Evolutionary conservation across 2,113 vertebrate genomes (phyloP).

Genomic region (Chloebia gouldiae): DNA sequence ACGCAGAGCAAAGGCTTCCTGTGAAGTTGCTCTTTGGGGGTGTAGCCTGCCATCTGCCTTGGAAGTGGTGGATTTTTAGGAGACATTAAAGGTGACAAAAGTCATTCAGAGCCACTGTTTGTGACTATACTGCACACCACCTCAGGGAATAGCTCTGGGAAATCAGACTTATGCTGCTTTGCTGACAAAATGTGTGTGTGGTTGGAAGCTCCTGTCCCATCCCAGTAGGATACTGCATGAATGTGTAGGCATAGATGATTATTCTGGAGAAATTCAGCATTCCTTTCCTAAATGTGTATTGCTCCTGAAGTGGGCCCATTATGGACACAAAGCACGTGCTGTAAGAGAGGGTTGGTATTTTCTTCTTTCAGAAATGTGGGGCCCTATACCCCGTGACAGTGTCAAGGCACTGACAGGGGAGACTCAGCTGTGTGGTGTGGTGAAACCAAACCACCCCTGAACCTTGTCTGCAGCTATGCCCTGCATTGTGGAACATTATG

Average conservation of each 20-base stretch:
- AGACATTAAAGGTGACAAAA: conserved; percentile 39
- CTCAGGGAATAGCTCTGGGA: conserved; percentile 14
- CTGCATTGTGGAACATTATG: background rate
- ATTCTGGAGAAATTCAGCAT: background rate
- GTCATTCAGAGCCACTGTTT: conserved; percentile 19
- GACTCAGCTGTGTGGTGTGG: background rate
- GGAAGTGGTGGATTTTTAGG: conserved; percentile 17
- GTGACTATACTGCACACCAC: background rate
- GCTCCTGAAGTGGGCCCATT: background rate
- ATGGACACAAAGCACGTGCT: background rate
- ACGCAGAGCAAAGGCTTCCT: conserved; percentile 33
- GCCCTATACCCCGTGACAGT: background rate
- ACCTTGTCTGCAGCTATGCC: background rate
- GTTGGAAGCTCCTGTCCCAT: background rate
- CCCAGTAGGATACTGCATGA: background rate
- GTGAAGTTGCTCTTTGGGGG: conserved; percentile 50
- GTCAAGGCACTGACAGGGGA: background rate
- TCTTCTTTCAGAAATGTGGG: background rate
- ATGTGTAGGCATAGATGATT: background rate
- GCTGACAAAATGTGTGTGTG: background rate
- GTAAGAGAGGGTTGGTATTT: background rate
- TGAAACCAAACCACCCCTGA: background rate
- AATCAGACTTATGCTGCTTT: background rate
- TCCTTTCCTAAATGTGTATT: background rate
- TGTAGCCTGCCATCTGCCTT: conserved; percentile 50